These are phyloP conservation scores for Carposina sasakii DNA, from an alignment of 1,140 invertebrate genomes.

Conservation along the genomic window DNA sequence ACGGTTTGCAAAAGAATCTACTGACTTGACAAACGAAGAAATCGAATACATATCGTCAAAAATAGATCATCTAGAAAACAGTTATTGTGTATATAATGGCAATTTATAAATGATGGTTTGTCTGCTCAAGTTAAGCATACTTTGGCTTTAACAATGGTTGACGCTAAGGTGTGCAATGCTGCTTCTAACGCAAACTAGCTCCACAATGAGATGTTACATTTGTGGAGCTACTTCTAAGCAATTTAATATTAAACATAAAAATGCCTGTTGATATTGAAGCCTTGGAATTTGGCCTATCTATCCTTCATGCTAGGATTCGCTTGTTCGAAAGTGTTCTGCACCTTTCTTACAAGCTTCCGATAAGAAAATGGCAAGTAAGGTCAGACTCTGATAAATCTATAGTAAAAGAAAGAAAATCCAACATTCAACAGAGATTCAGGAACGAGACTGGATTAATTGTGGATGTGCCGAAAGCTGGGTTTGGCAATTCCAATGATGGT, in stretches of 20 bases:
- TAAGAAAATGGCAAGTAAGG: conserved; percentile 21
- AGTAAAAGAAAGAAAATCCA: conserved; percentile 9
- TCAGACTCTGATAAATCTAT: background rate
- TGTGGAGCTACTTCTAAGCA: conserved; percentile 36
- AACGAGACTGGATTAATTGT: conserved; percentile 30
- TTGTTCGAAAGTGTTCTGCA: conserved; percentile 45
- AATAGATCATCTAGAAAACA: too few species aligned
- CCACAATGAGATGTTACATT: conserved; percentile 33
- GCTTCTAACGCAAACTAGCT: conserved; percentile 34
- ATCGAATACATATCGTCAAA: too few species aligned
- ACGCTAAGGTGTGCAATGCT: conserved; percentile 44
- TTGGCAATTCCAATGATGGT: conserved; percentile 40
- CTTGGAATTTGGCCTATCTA: background rate
- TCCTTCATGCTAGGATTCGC: conserved; percentile 37
- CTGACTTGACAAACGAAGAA: conserved; percentile 25
- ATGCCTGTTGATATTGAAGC: conserved; percentile 15
- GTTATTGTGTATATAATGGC: too few species aligned
- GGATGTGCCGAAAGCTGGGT: conserved; percentile 36
- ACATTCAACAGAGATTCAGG: conserved; percentile 30
- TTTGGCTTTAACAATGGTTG: conserved; percentile 40
- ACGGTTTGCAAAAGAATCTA: conserved; percentile 24
- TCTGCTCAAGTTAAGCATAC: conserved; percentile 23
- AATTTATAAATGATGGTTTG: too few species aligned
- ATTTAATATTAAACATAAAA: conserved; percentile 25
- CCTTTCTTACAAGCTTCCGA: conserved; percentile 32